Base-by-base conservation (phyloP, 2,888 invertebrate species). In the Erebia ligea region DNA sequence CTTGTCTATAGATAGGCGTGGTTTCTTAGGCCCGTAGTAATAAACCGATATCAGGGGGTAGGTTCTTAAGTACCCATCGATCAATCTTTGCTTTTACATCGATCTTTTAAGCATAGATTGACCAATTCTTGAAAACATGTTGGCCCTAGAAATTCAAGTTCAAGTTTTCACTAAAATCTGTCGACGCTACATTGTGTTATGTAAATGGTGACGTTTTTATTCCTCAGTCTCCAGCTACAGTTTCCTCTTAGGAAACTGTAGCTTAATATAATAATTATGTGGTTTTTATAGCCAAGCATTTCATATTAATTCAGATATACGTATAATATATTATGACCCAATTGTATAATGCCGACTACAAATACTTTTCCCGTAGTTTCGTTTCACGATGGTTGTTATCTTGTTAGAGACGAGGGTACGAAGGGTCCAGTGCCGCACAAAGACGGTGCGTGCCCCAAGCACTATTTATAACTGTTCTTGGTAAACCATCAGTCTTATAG, bases 351-450 rank as follows among this genome's bases (percentile, higher is more conserved):
- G 84, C 85, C 86, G 81, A 85, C 86, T 86, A 86, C 86, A 85
- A 89, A 90, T 91, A 91, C 90, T 90, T 91, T 91, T 90, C 87
- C 91, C 86, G 88, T 89, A 91, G 90, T 91, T 91, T 90, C 86
- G 89, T 88, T 89, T 85, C 82, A 82, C 85, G 91, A 90, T 88
- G 89, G 90, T 91, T 92, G 90, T 92, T 93, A 92, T 92, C 92
- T 91, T 89, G 92, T 92, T 92, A 92, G 91, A 89, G 91, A 92
- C 92, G 88, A 91, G 91, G 92, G 92, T 92, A 86, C 88, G 87
- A 88, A 88, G 89, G 90, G 88, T 86, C 86, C 84, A 86, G 63
- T 67, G 62, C 73, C 58, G 86, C 85, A 88, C 84, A 85, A 58
- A 67, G 67, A 67, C 67, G 67, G 67, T 84, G 86, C 65, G 87